Conservation (phyloP, 2,797 vertebrate species). For the Falco berigora region DNA sequence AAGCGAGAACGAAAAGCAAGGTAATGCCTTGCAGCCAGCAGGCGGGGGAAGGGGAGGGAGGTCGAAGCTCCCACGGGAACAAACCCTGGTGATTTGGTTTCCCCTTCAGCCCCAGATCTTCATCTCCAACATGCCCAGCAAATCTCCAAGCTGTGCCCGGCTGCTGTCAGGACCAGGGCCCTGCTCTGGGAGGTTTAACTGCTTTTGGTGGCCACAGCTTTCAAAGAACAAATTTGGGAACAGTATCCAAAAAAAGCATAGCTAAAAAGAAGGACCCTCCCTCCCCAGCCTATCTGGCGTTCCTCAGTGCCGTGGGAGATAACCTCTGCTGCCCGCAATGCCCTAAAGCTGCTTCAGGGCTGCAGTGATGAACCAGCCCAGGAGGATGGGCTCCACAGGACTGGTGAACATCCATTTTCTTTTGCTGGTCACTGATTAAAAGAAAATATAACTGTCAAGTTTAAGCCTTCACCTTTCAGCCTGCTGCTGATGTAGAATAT, state of each 20-base stretch:
- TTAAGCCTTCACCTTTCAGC: constrained; percentile 14
- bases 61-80: not conserved
- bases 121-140: not conserved
- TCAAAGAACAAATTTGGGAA: not conserved
- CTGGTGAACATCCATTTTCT: not conserved
- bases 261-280: not conserved
- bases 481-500: not conserved
- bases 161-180: not conserved
- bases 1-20: not conserved
- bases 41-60: not conserved
- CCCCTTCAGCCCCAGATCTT: not conserved
- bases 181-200: not conserved
- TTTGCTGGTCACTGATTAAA: not conserved
- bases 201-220: not conserved
- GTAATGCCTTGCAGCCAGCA: not conserved
- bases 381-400: not conserved
- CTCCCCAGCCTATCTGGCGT: fast-evolving
- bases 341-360: not conserved
- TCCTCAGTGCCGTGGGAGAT: not conserved
- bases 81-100: not conserved
- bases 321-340: not conserved
- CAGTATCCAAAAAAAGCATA: not conserved
- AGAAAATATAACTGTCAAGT: not conserved
- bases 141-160: not conserved
- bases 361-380: not conserved